Evolutionary conservation across 2,797 vertebrate genomes (phyloP).

Genomic region (Onychomys torridus): DNA sequence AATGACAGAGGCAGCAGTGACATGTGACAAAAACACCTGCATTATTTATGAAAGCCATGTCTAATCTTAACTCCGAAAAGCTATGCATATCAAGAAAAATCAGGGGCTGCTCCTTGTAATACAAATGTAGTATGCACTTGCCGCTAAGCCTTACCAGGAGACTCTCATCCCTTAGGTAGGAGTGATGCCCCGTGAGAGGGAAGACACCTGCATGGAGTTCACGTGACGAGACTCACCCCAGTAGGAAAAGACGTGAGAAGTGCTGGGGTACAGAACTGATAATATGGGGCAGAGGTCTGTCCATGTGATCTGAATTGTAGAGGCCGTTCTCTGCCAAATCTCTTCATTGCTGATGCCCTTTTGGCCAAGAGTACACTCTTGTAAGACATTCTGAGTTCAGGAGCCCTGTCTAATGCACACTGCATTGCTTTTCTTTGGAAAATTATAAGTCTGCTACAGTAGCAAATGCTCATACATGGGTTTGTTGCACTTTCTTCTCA

Average conservation of each 20-base stretch:
- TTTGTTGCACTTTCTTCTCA: conserved; percentile 88
- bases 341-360: conserved; percentile 57
- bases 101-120: conserved; percentile 88
- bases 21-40: conserved; percentile 86
- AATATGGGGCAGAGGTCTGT: not conserved
- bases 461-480: conserved; percentile 85
- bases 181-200: conserved; percentile 58
- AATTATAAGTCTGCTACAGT: conserved; percentile 66
- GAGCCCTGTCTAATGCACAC: conserved; percentile 60
- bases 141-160: conserved; percentile 91
- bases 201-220: not conserved
- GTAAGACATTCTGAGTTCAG: conserved; percentile 60
- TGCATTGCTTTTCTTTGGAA: conserved; percentile 74
- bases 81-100: conserved; percentile 94
- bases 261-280: conserved; percentile 4
- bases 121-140: conserved; percentile 86
- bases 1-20: conserved; percentile 77
- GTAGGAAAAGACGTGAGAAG: conserved; percentile 1
- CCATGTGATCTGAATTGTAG: not conserved
- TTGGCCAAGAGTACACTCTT: conserved; percentile 63
- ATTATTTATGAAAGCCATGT: conserved; percentile 98
- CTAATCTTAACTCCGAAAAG: conserved; percentile 88
- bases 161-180: conserved; percentile 83
- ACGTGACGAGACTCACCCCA: conserved; percentile 6
- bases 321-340: conserved; percentile 66